Conservation (phyloP, 2,888 invertebrate genomes). For the Platycheirus rosarum region DNA sequence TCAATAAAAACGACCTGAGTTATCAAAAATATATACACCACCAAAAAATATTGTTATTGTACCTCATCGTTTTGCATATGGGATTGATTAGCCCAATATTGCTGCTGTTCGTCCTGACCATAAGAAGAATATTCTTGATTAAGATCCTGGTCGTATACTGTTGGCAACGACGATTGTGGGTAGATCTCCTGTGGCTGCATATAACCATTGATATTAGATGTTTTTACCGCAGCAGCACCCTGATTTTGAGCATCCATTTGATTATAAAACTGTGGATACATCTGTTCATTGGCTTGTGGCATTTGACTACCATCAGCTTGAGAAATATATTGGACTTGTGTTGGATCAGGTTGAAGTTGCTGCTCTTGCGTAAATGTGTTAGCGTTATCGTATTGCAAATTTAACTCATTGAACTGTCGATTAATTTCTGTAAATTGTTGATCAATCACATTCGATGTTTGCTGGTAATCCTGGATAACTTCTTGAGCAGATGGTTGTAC, state of each 20-base stretch:
- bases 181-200: conserved; percentile 39
- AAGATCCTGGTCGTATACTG: conserved; percentile 69
- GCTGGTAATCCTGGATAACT: conserved; percentile 64
- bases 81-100: conserved; percentile 59
- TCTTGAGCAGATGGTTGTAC: conserved; percentile 12
- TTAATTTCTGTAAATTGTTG: conserved; percentile 81
- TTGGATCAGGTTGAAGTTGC: conserved; percentile 44
- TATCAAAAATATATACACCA: background rate
- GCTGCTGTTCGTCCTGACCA: conserved; percentile 56
- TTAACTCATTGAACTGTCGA: conserved; percentile 81
- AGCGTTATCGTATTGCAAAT: conserved; percentile 79
- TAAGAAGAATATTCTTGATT: conserved; percentile 53
- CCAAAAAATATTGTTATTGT: conserved; percentile 33
- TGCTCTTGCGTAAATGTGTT: conserved; percentile 46
- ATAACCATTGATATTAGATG: conserved; percentile 48
- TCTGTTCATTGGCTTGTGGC: conserved; percentile 35
- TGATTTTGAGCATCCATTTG: conserved; percentile 45
- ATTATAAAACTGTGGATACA: conserved; percentile 63
- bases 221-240: conserved; percentile 12
- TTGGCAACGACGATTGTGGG: conserved; percentile 50
- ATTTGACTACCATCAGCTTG: conserved; percentile 13
- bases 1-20: no score
- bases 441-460: conserved; percentile 78
- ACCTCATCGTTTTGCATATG: conserved; percentile 62
- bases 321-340: conserved; percentile 36